Percentiles rank a stretch among this genome's conserved stretches.
These are phyloP conservation scores for Rhyacophila evoluta DNA, from an alignment of 2,888 invertebrate species.

Conservation along the genomic window DNA sequence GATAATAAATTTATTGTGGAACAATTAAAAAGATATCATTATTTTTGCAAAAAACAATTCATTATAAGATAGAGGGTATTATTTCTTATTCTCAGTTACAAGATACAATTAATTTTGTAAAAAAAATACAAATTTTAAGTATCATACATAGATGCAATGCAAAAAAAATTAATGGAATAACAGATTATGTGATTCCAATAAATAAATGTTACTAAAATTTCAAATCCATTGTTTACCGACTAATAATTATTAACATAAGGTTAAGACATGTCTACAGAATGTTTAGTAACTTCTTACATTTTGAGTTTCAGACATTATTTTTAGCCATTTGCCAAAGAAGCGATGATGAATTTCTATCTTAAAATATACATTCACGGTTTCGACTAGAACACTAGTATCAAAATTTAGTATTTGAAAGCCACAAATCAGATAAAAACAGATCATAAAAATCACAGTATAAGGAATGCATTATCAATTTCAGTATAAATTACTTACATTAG, in stretches of 20 bases:
- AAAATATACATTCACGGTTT: neutral
- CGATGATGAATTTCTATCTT: neutral
- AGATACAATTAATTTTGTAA: too few species aligned
- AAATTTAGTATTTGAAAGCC: neutral
- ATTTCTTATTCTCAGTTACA: too few species aligned
- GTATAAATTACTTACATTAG: neutral
- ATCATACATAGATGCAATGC: too few species aligned
- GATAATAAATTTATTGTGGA: neutral
- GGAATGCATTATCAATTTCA: neutral
- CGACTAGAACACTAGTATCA: constrained; percentile 9
- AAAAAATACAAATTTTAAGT: too few species aligned
- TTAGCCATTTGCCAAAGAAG: neutral
- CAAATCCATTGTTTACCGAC: too few species aligned
- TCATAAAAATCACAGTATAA: neutral
- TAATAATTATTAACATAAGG: too few species aligned
- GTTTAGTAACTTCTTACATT: neutral
- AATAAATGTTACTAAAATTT: too few species aligned
- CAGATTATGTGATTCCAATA: too few species aligned
- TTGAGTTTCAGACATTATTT: neutral
- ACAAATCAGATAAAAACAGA: neutral
- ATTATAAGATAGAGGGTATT: too few species aligned
- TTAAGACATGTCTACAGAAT: too few species aligned
- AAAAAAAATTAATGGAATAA: too few species aligned
- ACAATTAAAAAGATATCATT: neutral
- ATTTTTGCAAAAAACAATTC: too few species aligned